These are phyloP conservation scores for Oncorhynchus clarkii DNA, from an alignment of 2,113 vertebrate species.

Conservation along the genomic window DNA sequence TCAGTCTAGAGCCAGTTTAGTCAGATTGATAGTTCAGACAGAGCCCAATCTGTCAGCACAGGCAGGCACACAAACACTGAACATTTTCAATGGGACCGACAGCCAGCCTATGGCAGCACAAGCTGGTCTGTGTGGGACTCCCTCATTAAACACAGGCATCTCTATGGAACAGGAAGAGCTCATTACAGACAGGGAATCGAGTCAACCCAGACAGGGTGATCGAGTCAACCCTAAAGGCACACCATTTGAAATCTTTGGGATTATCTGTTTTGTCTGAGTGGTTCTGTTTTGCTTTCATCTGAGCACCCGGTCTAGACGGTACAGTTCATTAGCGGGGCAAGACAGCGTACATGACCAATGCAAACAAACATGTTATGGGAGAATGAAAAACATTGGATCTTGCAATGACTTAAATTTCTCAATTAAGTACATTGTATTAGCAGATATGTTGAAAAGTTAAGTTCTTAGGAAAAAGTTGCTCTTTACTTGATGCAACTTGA, in stretches of 20 bases:
- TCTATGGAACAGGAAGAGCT: constrained; percentile 60
- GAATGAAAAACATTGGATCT: no score
- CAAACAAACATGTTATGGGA: no score
- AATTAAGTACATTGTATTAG: no score
- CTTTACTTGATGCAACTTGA: no score
- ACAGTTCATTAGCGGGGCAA: constrained; percentile 29
- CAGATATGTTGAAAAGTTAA: no score
- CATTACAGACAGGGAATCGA: constrained; percentile 28
- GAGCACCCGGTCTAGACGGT: constrained; percentile 34
- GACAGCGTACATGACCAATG: constrained; percentile 13
- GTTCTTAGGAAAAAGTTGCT: no score
- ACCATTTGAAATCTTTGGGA: not conserved
- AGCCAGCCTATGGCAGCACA: constrained; percentile 31
- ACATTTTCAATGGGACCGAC: constrained; percentile 42
- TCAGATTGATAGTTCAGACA: constrained; percentile 59
- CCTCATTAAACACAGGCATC: constrained; percentile 58
- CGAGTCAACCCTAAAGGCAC: not conserved
- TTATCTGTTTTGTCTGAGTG: constrained; percentile 31
- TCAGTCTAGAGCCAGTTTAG: constrained; percentile 44
- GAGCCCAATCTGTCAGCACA: constrained; percentile 57
- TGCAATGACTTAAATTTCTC: no score
- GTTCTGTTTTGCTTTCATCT: constrained; percentile 53
- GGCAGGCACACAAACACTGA: constrained; percentile 60
- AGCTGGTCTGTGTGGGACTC: constrained; percentile 41
- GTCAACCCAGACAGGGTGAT: not conserved